Conservation (phyloP, 1,140 invertebrate species). For the Xylocopa sonorina region DNA sequence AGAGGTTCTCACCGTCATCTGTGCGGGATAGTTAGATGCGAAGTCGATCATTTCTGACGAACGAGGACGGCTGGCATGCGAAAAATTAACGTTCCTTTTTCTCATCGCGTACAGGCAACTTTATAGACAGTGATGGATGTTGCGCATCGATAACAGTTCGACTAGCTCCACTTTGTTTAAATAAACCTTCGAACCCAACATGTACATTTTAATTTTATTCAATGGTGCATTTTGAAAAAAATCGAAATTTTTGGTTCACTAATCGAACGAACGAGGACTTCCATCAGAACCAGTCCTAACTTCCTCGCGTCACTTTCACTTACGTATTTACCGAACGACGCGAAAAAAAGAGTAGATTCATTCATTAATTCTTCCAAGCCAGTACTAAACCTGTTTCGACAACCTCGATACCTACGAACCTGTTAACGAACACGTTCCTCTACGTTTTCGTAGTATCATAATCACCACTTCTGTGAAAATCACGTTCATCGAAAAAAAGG, state of each 20-base stretch:
- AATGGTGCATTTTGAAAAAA: too few species aligned
- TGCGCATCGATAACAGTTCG: too few species aligned
- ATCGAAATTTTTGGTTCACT: background rate
- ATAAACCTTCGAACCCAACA: too few species aligned
- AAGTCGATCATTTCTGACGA: background rate
- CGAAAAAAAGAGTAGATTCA: constrained; percentile 16
- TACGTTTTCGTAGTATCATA: constrained; percentile 19
- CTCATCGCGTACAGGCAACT: too few species aligned
- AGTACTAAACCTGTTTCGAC: constrained; percentile 31
- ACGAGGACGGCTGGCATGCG: too few species aligned
- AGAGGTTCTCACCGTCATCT: constrained; percentile 11
- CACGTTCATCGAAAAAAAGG: background rate
- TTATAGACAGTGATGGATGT: too few species aligned
- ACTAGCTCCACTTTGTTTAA: too few species aligned
- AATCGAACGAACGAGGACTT: background rate
- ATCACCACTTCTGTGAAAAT: background rate
- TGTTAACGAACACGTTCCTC: constrained; percentile 30
- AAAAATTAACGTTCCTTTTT: too few species aligned
- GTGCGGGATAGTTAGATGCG: background rate
- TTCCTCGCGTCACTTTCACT: constrained; percentile 25
- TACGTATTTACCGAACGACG: too few species aligned
- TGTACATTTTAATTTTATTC: too few species aligned
- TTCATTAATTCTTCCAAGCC: constrained; percentile 27
- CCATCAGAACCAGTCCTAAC: background rate
- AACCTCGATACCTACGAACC: constrained; percentile 25